A percentile compares a stretch with the other conserved stretches of the same genome.
Conservation (phyloP, 2,113 vertebrate species). For the Tragelaphus buxtoni region DNA sequence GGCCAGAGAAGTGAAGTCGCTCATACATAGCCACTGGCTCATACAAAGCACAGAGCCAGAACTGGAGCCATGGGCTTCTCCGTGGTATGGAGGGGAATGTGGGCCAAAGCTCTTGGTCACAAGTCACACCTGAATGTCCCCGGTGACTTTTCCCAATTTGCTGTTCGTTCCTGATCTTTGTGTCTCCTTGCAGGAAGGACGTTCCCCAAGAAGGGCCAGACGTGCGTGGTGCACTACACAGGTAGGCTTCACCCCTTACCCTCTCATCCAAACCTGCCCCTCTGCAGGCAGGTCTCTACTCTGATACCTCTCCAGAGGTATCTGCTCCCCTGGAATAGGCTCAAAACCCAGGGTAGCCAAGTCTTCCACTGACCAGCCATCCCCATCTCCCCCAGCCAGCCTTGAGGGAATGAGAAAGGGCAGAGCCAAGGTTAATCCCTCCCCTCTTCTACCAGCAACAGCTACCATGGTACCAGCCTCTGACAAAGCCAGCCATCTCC, state of each 20-base stretch:
- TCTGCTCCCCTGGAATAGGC: no score
- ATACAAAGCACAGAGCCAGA: not conserved
- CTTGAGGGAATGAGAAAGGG: not conserved
- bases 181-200: constrained; percentile 89
- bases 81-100: not conserved
- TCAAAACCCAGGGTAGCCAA: not conserved
- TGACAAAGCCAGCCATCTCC: not conserved
- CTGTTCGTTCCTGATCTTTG: not conserved
- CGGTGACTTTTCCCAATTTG: not conserved
- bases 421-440: not conserved
- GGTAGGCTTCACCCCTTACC: constrained; percentile 80
- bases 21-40: not conserved
- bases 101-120: not conserved
- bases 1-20: not conserved
- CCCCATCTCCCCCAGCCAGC: not conserved
- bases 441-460: not conserved
- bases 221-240: constrained; percentile 97
- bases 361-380: not conserved
- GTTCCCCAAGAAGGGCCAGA: constrained; percentile 99
- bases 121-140: not conserved
- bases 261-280: not conserved
- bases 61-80: not conserved
- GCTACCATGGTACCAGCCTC: not conserved
- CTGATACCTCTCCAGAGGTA: not conserved
- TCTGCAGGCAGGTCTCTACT: not conserved